Evolutionary conservation across 2,888 invertebrate species (phyloP).

Genomic region (Drosophila hawaiiensis): DNA sequence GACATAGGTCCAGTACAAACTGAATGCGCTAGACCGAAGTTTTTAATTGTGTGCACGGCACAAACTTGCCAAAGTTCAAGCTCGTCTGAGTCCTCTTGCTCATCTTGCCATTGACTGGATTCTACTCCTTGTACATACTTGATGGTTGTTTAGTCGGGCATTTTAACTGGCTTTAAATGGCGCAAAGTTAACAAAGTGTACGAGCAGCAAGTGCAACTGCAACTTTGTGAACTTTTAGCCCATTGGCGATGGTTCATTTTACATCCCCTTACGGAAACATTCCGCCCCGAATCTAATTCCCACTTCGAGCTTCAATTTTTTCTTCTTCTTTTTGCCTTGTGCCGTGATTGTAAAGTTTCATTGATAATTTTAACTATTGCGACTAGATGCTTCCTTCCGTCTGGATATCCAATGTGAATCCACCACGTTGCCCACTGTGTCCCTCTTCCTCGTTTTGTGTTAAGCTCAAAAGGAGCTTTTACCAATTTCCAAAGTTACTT

Average conservation of each 20-base stretch:
- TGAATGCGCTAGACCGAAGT: constrained; percentile 18
- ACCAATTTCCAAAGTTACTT: constrained; percentile 62
- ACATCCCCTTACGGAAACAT: constrained; percentile 4
- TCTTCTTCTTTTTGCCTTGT: constrained; percentile 10
- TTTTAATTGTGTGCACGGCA: constrained; percentile 53
- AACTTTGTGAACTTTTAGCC: constrained; percentile 70
- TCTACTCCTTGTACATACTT: constrained; percentile 1
- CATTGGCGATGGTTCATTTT: constrained; percentile 57
- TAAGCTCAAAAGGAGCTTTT: constrained; percentile 67
- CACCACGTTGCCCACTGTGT: not conserved
- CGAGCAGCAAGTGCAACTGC: constrained; percentile 37
- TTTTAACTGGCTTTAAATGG: constrained; percentile 53
- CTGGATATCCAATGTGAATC: not conserved
- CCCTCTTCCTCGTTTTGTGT: constrained; percentile 15
- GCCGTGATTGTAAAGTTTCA: constrained; percentile 75
- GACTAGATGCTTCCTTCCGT: constrained; percentile 43
- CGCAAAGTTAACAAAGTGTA: constrained; percentile 69
- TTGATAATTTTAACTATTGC: constrained; percentile 78
- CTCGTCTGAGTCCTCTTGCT: constrained; percentile 19
- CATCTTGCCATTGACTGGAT: constrained; percentile 13
- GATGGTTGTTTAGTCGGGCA: constrained; percentile 8
- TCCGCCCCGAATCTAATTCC: constrained; percentile 1
- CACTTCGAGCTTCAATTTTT: constrained; percentile 28
- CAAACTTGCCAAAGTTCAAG: constrained; percentile 49
- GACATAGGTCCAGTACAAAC: constrained; percentile 22